Conservation (phyloP, 1,140 invertebrate species). For the Caenorhabditis remanei region DNA sequence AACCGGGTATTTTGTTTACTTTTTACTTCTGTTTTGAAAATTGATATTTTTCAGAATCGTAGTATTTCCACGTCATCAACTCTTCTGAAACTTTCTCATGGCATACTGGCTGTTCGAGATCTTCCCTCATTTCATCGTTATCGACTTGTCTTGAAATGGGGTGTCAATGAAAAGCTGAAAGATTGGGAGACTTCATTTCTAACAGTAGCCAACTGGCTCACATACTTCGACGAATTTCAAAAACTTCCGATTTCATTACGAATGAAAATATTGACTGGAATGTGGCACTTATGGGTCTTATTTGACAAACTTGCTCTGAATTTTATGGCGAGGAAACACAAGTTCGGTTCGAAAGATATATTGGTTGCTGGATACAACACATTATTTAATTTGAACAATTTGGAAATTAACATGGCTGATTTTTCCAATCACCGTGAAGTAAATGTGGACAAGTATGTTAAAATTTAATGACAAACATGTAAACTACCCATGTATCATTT, state of each 20-base stretch:
- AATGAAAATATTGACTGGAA: constrained; percentile 3
- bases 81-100: not conserved
- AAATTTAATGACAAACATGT: not conserved
- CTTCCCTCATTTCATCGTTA: not conserved
- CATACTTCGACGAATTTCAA: not conserved
- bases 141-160: not conserved
- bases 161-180: not conserved
- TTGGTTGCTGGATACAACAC: not conserved
- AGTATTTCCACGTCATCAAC: not conserved
- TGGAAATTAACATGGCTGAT: not conserved
- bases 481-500: not conserved
- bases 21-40: no score
- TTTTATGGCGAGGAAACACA: not conserved
- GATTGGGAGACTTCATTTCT: not conserved
- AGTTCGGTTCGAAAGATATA: not conserved
- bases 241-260: not conserved
- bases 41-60: not conserved
- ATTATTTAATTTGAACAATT: not conserved
- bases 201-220: not conserved
- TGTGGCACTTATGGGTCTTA: not conserved
- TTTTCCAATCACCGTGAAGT: not conserved
- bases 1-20: no score
- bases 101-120: not conserved
- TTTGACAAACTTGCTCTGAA: not conserved
- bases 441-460: not conserved